phyloP scores from a whole-genome alignment of 2,113 vertebrate genomes.

The Aptenodytes forsteri region DNA sequence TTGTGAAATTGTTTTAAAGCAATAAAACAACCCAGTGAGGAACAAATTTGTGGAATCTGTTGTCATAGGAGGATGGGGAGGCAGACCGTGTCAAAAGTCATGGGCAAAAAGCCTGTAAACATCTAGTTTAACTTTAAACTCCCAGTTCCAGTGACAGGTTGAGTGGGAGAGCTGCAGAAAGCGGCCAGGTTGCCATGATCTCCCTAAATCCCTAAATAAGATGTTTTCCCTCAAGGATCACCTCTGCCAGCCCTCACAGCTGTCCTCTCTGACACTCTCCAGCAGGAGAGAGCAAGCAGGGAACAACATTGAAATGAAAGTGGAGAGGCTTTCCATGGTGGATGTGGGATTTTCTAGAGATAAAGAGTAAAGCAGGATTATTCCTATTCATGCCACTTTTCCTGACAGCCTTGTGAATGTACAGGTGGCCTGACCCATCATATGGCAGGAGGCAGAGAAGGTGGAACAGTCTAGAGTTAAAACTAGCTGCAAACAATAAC shows the following conservation, averaged over 20 bases:
- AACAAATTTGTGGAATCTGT: neutral
- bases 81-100: neutral
- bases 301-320: neutral
- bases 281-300: neutral
- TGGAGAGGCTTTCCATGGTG: neutral
- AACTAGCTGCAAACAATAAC: neutral
- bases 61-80: neutral
- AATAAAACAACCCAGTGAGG: neutral
- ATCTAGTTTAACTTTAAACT: neutral
- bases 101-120: neutral
- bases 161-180: neutral
- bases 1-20: neutral
- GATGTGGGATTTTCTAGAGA: neutral
- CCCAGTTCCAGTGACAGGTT: neutral
- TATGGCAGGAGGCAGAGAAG: neutral
- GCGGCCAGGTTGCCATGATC: neutral
- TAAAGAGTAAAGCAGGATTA: neutral
- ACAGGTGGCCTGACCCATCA: neutral
- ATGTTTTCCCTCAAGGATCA: neutral
- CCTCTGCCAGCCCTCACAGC: neutral
- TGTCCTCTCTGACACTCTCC: neutral
- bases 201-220: neutral
- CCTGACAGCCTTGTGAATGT: neutral
- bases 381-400: neutral
- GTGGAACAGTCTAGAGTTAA: neutral